phyloP scores from a whole-genome alignment of 2,888 invertebrate species.

The Lycia hirtaria region DNA sequence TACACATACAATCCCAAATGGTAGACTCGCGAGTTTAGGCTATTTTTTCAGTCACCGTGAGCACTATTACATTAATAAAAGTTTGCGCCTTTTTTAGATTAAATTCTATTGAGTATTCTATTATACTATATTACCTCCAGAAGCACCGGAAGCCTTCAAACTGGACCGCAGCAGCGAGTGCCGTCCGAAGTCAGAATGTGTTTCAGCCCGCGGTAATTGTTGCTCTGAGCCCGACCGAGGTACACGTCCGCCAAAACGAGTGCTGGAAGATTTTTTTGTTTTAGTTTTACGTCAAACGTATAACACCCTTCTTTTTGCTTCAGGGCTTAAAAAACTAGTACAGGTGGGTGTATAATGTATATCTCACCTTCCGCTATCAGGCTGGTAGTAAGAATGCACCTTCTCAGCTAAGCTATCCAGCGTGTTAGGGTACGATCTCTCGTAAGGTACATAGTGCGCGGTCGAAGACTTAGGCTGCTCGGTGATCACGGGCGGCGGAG shows the following conservation, averaged over 20 bases:
- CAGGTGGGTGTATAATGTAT: no score
- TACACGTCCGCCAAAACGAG: conserved; percentile 83
- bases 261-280: conserved; percentile 46
- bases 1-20: no score
- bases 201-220: conserved; percentile 93
- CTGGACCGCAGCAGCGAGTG: conserved; percentile 93
- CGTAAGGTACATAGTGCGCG: conserved; percentile 94
- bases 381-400: conserved; percentile 93
- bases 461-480: conserved; percentile 93
- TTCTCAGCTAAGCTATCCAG: conserved; percentile 96
- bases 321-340: background rate
- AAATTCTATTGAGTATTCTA: no score
- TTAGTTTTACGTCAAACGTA: no score
- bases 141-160: conserved; percentile 87
- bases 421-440: conserved; percentile 94
- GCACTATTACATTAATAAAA: no score
- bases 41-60: no score
- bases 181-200: conserved; percentile 92
- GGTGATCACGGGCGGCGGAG: conserved; percentile 95
- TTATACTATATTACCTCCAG: conserved; percentile 58
- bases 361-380: conserved; percentile 70
- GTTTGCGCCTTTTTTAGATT: no score
- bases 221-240: conserved; percentile 97
- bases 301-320: background rate
- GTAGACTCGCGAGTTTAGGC: no score